Evolutionary conservation across 2,113 vertebrate species (phyloP), one percentile per base, ranked within the genome.

Genomic region (Brachionichthys hirsutus): DNA sequence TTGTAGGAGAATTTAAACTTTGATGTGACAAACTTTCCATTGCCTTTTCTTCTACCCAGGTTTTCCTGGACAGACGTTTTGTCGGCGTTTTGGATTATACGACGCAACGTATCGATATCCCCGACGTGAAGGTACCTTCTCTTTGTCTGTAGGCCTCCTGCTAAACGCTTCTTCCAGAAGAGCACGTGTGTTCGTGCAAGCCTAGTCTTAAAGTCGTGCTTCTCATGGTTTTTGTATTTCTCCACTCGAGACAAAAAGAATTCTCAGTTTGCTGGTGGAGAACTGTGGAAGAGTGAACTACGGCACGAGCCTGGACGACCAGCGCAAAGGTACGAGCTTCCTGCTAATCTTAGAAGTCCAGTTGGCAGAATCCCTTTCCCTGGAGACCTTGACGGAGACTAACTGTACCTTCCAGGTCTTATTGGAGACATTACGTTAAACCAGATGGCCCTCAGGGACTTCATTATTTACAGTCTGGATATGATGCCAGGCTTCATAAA

Each of bases 271-370:
- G 30, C 73, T 97, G 72, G 94, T 97, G 42, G 96, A 98, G 81
- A 95, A 95, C 83, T 78, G 92, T 0, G 95, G 95, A 42, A 88
- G 94, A 3, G 94, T 94, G 66, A 95, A 95, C 83, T 94, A 93
- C 0, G 94, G 95, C 15, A 73, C 75, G 30, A 82, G 78, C 0
- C 77, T 97, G 56, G 92, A 96, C 18, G 79, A 92, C 4, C 94
- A 98, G 77, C 93, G 90, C 59, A 98, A 97, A 96, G 95, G 95
- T 95, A 82, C 54, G 40, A 44, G 54, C 14, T 30, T 11, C 67
- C 54, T 12, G 2, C 9, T 22, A 44, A 54, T 19, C 59, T 30
- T n/a, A n/a, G 54, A 67, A 19, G 41, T 57, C 46, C 36, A 60
- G 12, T 54, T 22, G 20, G 20, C 44, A 7, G 0, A 22, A 35